Base-by-base conservation (phyloP, 2,888 invertebrate genomes). In the Microctonus brassicae region DNA sequence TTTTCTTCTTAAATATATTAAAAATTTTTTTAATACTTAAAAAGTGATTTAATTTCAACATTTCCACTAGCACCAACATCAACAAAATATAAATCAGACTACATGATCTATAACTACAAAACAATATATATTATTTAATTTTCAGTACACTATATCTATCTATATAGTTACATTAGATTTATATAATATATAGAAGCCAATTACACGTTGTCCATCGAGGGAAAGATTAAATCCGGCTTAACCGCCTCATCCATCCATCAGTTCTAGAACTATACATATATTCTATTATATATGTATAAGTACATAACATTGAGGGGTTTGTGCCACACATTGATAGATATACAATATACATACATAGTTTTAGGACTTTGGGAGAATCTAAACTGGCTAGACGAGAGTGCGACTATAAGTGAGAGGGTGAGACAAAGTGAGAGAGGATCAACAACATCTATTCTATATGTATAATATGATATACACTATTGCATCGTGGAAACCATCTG, bases 401-500 rank as follows among this genome's bases (percentile, higher is more conserved):
- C 11, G n/a, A 26, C 53, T 42, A 20, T 17, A 47, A 58, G 60
- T 63, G 36, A 33, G 47, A 47, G 33, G 57, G 63, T 52, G 61
- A 42, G 60, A 60, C 22, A 39, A 29, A 52, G 60, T 36, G 33
- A 22, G 36, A 29, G 24, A 17, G 33, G 58, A 13, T 17, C 33
- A 33, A n/a, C 58, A 42, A n/a, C n/a, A n/a, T n/a, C n/a, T n/a
- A n/a, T n/a, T 33, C 29, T n/a, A 58, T 60, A 20, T 60, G 34
- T 60, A 60, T 7, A 33, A 60, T n/a, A n/a, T n/a, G n/a, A n/a
- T n/a, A n/a, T n/a, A n/a, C n/a, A 20, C 34, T 20, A 33, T 39
- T 71, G 57, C 53, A 71, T 67, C 67, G 39, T 24, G 67, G 72
- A 47, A 62, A 72, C 72, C 72, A 72, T 72, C 72, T 72, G 72